Percentiles rank a stretch among this genome's conserved stretches.
Conservation (phyloP, 2,113 vertebrate genomes). For the Gnathonemus echidnorhynchus region DNA sequence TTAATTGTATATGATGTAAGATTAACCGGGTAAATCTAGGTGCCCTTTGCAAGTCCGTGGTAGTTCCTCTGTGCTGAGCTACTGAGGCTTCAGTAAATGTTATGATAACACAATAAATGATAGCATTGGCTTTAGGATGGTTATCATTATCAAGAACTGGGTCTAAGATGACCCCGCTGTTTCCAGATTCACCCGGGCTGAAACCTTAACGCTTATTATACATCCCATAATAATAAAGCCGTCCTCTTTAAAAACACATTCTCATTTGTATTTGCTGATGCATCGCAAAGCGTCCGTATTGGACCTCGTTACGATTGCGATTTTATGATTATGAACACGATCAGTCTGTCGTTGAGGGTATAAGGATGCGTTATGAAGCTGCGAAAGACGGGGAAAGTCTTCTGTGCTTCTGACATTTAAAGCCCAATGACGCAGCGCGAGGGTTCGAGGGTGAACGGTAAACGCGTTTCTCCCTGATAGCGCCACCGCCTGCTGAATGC, state of each 20-base stretch:
- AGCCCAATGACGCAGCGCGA: background rate
- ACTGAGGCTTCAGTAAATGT: background rate
- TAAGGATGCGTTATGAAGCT: background rate
- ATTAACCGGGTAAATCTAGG: background rate
- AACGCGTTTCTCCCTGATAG: background rate
- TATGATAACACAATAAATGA: background rate
- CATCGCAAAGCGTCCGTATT: background rate
- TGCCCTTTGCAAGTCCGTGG: background rate
- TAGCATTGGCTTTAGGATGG: background rate
- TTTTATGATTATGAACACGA: background rate
- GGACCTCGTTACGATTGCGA: background rate
- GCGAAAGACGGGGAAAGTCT: background rate
- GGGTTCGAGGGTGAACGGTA: background rate
- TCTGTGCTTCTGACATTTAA: background rate
- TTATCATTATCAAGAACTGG: background rate
- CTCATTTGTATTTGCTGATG: background rate
- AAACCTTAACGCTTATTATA: background rate
- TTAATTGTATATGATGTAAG: background rate
- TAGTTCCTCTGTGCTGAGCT: background rate
- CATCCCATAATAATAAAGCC: background rate
- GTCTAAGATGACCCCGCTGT: background rate
- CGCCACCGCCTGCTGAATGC: background rate
- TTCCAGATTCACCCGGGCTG: background rate
- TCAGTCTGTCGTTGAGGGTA: background rate
- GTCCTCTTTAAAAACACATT: background rate